Percentiles rank a stretch among this genome's conserved stretches.
phyloP scores from a whole-genome alignment of 2,113 vertebrate species.

The Typhlomys cinereus region DNA sequence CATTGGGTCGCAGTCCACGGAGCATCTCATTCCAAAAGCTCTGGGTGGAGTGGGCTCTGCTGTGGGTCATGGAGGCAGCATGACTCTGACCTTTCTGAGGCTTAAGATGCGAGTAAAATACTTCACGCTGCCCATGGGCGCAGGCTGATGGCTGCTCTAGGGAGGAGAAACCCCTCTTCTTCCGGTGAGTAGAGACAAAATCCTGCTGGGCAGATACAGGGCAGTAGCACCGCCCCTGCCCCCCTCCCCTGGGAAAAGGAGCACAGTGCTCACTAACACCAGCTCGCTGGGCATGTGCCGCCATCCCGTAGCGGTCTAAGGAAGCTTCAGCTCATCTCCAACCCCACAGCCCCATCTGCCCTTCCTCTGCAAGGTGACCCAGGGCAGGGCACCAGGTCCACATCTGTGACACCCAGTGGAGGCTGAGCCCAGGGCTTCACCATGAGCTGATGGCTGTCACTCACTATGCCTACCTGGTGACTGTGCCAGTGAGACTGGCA shows the following conservation, averaged over 20 bases:
- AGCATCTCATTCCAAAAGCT: neutral
- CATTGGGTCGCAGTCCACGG: neutral
- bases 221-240: too few species aligned
- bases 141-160: neutral
- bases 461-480: neutral
- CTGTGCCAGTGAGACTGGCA: neutral
- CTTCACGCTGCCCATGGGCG: neutral
- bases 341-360: neutral
- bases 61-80: neutral
- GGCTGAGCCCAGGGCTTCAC: neutral
- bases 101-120: neutral
- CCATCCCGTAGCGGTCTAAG: neutral
- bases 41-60: neutral
- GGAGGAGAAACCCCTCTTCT: neutral
- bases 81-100: neutral
- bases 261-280: neutral
- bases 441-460: rapidly evolving
- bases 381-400: neutral
- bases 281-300: neutral
- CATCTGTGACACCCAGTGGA: neutral
- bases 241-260: neutral
- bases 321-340: neutral
- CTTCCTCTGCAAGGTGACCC: neutral
- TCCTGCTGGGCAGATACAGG: neutral
- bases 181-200: neutral